phyloP scores from a whole-genome alignment of 2,888 invertebrate genomes.

The Loripinus fragilis region DNA sequence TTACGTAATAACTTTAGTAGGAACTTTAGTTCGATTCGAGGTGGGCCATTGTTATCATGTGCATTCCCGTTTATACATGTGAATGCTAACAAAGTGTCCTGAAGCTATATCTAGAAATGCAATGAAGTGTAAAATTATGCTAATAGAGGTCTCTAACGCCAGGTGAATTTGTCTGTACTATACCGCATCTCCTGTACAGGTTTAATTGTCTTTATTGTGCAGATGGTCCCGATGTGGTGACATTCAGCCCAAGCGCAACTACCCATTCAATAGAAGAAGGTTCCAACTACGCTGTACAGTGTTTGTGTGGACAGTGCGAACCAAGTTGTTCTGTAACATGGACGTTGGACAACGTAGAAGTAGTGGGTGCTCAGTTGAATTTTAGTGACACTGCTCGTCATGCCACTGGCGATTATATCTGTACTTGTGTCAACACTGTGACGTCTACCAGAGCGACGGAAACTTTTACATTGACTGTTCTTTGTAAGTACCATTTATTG shows the following conservation, averaged over 20 bases:
- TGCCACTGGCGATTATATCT: background rate
- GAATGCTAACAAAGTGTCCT: too few relatives aligned
- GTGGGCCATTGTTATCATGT: too few relatives aligned
- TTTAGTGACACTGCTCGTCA: background rate
- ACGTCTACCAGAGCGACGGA: background rate
- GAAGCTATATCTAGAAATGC: too few relatives aligned
- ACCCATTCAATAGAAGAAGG: background rate
- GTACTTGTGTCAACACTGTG: background rate
- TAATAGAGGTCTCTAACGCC: too few relatives aligned
- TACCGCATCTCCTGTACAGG: too few relatives aligned
- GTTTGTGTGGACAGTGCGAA: background rate
- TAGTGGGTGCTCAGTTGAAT: background rate
- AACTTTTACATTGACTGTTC: background rate
- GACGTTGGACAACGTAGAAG: background rate
- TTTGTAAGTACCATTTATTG: constrained; percentile 1
- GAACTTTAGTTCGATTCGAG: too few relatives aligned
- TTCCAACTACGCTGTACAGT: background rate
- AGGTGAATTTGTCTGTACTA: too few relatives aligned
- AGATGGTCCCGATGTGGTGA: background rate
- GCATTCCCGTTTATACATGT: too few relatives aligned
- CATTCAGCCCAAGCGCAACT: background rate
- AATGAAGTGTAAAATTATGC: too few relatives aligned
- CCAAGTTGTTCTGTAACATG: background rate
- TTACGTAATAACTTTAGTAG: too few relatives aligned
- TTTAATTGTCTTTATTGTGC: background rate